A percentile compares a stretch with the other conserved stretches of the same genome.
phyloP scores from a whole-genome alignment of 2,888 invertebrate genomes.

The Microctonus hyperodae region DNA sequence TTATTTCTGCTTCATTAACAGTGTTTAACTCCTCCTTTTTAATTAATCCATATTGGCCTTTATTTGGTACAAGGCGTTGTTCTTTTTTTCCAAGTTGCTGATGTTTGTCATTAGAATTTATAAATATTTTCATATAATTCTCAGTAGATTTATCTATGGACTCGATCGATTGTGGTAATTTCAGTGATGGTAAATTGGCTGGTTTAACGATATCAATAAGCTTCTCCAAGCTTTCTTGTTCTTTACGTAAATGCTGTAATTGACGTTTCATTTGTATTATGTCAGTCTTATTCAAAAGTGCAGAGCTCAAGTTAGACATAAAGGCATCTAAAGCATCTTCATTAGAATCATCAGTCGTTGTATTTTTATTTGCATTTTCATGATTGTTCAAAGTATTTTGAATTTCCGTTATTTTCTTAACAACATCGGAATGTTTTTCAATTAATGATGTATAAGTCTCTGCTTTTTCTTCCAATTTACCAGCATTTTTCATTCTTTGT shows the following conservation, averaged over 20 bases:
- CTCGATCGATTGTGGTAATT: slow-evolving; percentile 45
- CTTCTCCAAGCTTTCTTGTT: slow-evolving; percentile 73
- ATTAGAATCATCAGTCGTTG: slow-evolving; percentile 59
- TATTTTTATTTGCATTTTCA: slow-evolving; percentile 62
- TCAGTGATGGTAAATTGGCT: slow-evolving; percentile 67
- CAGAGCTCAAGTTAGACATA: slow-evolving; percentile 73
- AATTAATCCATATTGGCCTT: neutral
- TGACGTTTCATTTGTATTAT: slow-evolving; percentile 74
- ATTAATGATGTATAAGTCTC: slow-evolving; percentile 76
- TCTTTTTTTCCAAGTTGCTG: neutral
- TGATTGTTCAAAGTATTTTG: slow-evolving; percentile 65
- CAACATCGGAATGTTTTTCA: slow-evolving; percentile 67
- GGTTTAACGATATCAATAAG: slow-evolving; percentile 80
- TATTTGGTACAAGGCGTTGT: neutral
- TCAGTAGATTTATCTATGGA: slow-evolving; percentile 24
- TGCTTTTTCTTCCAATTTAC: slow-evolving; percentile 67
- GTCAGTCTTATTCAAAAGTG: slow-evolving; percentile 65
- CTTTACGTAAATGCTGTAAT: slow-evolving; percentile 73
- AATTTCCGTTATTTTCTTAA: slow-evolving; percentile 67
- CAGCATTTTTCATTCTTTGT: slow-evolving; percentile 74
- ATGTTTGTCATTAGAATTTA: neutral
- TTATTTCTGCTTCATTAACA: slow-evolving; percentile 28
- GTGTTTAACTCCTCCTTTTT: slow-evolving; percentile 23
- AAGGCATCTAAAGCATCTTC: slow-evolving; percentile 84
- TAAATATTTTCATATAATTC: neutral